phyloP scores from a whole-genome alignment of 2,888 invertebrate genomes.

The Lymantria dispar region DNA sequence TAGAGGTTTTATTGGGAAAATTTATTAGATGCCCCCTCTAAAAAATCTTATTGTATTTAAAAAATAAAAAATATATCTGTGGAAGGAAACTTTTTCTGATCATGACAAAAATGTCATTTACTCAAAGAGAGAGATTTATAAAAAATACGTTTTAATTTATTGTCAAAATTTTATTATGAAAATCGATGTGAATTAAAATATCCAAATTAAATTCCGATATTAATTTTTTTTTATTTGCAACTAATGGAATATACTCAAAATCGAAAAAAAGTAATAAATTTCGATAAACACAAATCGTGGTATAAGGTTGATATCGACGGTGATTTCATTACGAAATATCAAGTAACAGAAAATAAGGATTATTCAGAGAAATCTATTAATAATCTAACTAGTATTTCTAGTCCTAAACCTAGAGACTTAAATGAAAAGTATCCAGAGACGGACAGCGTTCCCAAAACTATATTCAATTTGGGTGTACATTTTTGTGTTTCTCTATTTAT shows the following conservation, averaged over 20 bases:
- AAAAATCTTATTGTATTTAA: too few species aligned
- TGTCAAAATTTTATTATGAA: conserved; percentile 6
- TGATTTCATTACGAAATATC: conserved; percentile 34
- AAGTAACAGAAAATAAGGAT: neutral
- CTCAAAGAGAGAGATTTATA: too few species aligned
- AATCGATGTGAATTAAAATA: conserved; percentile 23
- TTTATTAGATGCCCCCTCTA: too few species aligned
- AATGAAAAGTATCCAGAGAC: conserved; percentile 9
- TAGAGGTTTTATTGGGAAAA: too few species aligned
- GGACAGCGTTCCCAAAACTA: conserved; percentile 10
- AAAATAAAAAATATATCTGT: too few species aligned
- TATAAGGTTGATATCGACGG: conserved; percentile 47
- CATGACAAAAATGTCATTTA: too few species aligned
- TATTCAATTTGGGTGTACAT: conserved; percentile 15
- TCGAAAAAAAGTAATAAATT: conserved; percentile 1
- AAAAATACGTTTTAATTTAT: too few species aligned
- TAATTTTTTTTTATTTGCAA: conserved; percentile 19
- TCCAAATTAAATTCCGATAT: conserved; percentile 8
- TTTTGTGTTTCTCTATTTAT: conserved; percentile 27
- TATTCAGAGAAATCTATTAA: neutral
- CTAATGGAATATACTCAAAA: conserved; percentile 10
- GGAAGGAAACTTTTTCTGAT: too few species aligned
- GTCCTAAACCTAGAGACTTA: neutral
- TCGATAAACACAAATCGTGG: conserved; percentile 50
- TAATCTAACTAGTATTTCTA: neutral